Evolutionary conservation across 2,797 vertebrate species (phyloP).

Genomic region (Silurus lanzhouensis): DNA sequence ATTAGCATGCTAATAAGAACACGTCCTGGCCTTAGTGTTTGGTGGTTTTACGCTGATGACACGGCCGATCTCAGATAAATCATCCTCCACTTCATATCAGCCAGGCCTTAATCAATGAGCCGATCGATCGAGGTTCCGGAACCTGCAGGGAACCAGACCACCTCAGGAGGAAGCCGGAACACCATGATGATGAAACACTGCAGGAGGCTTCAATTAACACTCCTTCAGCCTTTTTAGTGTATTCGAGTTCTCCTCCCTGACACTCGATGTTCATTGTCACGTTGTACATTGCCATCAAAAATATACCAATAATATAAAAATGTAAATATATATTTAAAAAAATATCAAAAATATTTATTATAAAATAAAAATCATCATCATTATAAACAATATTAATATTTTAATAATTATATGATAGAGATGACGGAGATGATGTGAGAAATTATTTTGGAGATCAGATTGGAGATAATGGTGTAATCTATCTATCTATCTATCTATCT

Average conservation of each 20-base stretch:
- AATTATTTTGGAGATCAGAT: neutral
- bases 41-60: slow-evolving; percentile 71
- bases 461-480: slow-evolving; percentile 32
- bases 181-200: neutral
- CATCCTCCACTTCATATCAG: slow-evolving; percentile 83
- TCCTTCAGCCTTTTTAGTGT: neutral
- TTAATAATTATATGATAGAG: neutral
- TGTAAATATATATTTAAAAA: too few species aligned
- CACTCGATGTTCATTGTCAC: too few species aligned
- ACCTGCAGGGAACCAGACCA: neutral
- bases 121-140: slow-evolving; percentile 50
- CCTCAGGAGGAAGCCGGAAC: neutral
- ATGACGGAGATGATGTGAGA: neutral
- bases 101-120: slow-evolving; percentile 81
- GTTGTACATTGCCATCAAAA: too few species aligned
- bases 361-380: neutral
- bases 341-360: neutral
- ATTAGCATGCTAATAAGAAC: slow-evolving; percentile 80
- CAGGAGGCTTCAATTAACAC: neutral
- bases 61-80: slow-evolving; percentile 72
- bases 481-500: slow-evolving; percentile 61
- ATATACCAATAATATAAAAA: too few species aligned
- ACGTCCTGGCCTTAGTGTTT: slow-evolving; percentile 28
- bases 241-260: neutral
- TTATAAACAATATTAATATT: neutral